phyloP scores from a whole-genome alignment of 2,797 vertebrate species.

The Megaceryle alcyon region DNA sequence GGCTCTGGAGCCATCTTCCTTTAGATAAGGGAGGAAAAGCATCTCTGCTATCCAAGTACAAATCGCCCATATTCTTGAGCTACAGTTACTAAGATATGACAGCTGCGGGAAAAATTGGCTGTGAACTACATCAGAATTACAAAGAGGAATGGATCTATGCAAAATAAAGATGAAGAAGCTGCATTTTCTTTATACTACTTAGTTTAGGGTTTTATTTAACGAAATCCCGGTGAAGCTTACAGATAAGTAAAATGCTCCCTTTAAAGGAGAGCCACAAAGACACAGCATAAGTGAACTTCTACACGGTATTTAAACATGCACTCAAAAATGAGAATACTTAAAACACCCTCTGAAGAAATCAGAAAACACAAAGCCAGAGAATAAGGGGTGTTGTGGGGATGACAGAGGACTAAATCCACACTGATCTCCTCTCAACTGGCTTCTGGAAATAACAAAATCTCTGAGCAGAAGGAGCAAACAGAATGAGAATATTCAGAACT shows the following conservation, averaged over 20 bases:
- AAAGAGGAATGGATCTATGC: background rate
- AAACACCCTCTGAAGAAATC: background rate
- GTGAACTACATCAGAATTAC: slow-evolving; percentile 11
- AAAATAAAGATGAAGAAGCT: background rate
- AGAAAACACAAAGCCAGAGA: background rate
- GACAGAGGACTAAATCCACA: background rate
- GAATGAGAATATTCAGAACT: background rate
- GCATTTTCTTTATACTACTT: background rate
- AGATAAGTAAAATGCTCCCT: background rate
- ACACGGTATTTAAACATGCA: background rate
- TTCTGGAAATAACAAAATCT: slow-evolving; percentile 1
- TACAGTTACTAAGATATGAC: slow-evolving; percentile 24
- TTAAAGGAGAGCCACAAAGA: background rate
- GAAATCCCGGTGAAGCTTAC: background rate
- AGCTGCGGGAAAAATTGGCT: slow-evolving; percentile 36
- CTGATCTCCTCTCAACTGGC: background rate
- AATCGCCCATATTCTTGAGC: slow-evolving; percentile 33
- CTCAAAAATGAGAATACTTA: background rate
- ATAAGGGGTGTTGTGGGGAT: background rate
- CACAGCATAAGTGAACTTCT: background rate
- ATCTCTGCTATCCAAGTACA: slow-evolving; percentile 25
- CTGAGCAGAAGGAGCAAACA: background rate
- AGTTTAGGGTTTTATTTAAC: background rate
- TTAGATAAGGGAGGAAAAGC: slow-evolving; percentile 27
- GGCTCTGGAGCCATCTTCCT: slow-evolving; percentile 27